phyloP scores from a whole-genome alignment of 2,797 vertebrate species.

The Mustela erminea region DNA sequence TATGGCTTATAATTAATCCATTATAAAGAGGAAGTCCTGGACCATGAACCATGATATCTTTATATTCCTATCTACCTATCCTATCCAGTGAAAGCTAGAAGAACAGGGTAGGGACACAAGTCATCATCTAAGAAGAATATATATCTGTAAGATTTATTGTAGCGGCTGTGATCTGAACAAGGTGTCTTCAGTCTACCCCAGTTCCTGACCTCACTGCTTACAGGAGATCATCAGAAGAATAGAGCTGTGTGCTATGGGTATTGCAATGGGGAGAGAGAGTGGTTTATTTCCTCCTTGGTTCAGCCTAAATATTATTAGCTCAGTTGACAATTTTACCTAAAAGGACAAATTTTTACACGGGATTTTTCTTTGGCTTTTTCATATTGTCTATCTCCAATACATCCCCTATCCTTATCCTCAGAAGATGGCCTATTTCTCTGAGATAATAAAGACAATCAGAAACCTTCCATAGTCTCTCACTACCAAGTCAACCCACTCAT shows the following conservation, averaged over 20 bases:
- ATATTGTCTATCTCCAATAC: neutral
- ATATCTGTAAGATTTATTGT: neutral
- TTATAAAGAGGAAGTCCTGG: neutral
- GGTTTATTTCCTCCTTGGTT: neutral
- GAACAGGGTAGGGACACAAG: neutral
- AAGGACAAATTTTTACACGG: neutral
- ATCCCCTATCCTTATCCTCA: neutral
- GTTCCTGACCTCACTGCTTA: neutral
- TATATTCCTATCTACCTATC: neutral
- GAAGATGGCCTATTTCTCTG: neutral
- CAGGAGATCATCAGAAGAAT: neutral
- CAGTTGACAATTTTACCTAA: neutral
- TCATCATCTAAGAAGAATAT: neutral
- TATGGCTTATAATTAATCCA: neutral
- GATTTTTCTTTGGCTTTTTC: conserved; percentile 8
- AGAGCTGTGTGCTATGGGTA: neutral
- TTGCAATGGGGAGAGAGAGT: neutral
- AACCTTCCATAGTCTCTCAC: neutral
- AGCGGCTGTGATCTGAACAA: neutral
- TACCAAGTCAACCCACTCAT: neutral
- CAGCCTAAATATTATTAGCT: neutral
- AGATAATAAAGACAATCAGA: neutral
- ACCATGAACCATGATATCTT: neutral
- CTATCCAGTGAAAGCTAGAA: neutral
- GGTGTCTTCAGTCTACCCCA: neutral